Percentiles rank a stretch among this genome's conserved stretches.
Conservation (phyloP, 2,113 vertebrate genomes). For the Thermophis baileyi region DNA sequence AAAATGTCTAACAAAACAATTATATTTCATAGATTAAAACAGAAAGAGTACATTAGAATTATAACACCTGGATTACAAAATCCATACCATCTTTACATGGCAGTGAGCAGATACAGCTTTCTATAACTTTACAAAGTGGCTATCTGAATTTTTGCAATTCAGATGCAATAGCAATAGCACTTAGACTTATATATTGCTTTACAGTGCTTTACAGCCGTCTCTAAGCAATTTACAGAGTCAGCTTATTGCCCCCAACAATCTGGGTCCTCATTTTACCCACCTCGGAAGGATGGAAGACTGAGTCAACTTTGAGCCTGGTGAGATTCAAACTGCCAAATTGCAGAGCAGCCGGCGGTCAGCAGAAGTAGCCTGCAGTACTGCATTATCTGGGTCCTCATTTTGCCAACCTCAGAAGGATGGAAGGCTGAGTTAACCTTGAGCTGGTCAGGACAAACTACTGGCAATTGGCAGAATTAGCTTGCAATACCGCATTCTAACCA, state of each 20-base stretch:
- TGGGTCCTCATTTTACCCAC: neutral
- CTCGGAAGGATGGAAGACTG: neutral
- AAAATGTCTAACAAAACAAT: neutral
- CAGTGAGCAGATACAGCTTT: neutral
- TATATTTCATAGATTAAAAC: neutral
- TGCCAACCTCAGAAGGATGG: too few relatives aligned
- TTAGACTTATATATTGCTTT: neutral
- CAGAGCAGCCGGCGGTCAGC: neutral
- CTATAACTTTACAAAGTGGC: neutral
- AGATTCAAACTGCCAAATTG: neutral
- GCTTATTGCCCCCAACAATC: neutral
- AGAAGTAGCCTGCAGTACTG: neutral
- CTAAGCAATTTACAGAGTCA: neutral
- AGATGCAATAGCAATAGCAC: neutral
- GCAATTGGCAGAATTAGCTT: neutral
- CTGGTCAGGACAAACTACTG: neutral
- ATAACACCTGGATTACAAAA: neutral
- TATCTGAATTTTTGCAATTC: neutral
- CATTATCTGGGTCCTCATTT: neutral
- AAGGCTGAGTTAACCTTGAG: too few relatives aligned
- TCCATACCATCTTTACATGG: neutral
- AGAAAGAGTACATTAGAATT: neutral
- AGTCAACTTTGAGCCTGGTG: neutral
- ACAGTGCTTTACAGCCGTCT: neutral
- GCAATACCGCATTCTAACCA: neutral